Percentiles rank a stretch among this genome's conserved stretches.
Evolutionary conservation across 2,888 invertebrate genomes (phyloP).

Genomic region (Rhopalosiphum nymphaeae): DNA sequence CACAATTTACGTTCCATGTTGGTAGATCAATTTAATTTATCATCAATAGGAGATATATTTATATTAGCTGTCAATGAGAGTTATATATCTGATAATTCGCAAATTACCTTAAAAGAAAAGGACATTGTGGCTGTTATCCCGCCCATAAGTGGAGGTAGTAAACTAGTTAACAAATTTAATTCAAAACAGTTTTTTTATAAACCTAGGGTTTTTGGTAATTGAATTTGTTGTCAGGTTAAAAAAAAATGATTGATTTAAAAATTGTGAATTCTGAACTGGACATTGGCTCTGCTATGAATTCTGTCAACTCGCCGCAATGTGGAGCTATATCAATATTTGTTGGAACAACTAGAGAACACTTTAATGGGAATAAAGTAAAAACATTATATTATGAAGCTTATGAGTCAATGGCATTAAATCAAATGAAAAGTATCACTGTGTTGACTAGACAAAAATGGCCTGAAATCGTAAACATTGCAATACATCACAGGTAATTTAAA

Average conservation of each 20-base stretch:
- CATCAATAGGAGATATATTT: conserved; percentile 78
- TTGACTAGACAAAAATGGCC: conserved; percentile 82
- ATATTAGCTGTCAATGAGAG: conserved; percentile 88
- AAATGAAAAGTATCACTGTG: conserved; percentile 83
- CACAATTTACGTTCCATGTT: conserved; percentile 76
- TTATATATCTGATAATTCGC: conserved; percentile 76
- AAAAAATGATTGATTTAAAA: conserved; percentile 62
- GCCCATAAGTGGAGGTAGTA: conserved; percentile 91
- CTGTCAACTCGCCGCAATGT: conserved; percentile 80
- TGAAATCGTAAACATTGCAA: conserved; percentile 83
- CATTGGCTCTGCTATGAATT: conserved; percentile 77
- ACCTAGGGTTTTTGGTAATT: neutral
- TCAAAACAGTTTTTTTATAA: neutral
- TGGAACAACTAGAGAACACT: conserved; percentile 88
- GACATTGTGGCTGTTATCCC: conserved; percentile 94
- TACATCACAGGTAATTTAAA: conserved; percentile 81
- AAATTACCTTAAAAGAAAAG: conserved; percentile 75
- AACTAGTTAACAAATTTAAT: neutral
- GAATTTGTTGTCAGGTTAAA: conserved; percentile 61
- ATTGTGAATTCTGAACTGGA: conserved; percentile 72
- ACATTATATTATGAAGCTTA: conserved; percentile 94
- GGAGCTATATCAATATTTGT: conserved; percentile 92
- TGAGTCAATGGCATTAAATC: conserved; percentile 89
- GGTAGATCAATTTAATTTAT: conserved; percentile 76
- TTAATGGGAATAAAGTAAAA: conserved; percentile 83